phyloP scores from a whole-genome alignment of 2,888 invertebrate species.

The Brenthis hecate region DNA sequence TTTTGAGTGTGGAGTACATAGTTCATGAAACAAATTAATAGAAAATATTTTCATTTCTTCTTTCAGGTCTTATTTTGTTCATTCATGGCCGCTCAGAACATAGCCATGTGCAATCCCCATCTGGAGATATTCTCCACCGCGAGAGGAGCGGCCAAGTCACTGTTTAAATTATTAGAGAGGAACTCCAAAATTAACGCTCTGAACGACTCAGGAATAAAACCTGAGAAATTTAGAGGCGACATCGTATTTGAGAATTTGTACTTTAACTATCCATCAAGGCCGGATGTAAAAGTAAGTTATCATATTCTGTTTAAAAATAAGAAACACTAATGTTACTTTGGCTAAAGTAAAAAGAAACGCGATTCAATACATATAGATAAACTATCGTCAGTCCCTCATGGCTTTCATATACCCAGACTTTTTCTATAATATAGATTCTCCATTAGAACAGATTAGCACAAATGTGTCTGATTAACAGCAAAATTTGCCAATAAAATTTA shows the following conservation, averaged over 20 bases:
- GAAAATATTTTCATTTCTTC: not conserved
- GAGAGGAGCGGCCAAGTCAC: slow-evolving; percentile 86
- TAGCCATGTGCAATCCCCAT: slow-evolving; percentile 88
- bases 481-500: too few relatives aligned
- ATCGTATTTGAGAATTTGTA: slow-evolving; percentile 86
- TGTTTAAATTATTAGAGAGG: slow-evolving; percentile 87
- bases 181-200: slow-evolving; percentile 60
- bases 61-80: slow-evolving; percentile 87
- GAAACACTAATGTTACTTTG: too few relatives aligned
- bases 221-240: slow-evolving; percentile 81
- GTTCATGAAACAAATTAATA: too few relatives aligned
- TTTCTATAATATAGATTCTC: too few relatives aligned
- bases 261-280: slow-evolving; percentile 90
- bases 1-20: too few relatives aligned
- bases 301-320: too few relatives aligned
- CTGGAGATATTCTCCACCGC: slow-evolving; percentile 88
- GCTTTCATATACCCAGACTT: too few relatives aligned
- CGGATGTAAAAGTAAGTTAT: slow-evolving; percentile 84
- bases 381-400: too few relatives aligned
- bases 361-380: too few relatives aligned
- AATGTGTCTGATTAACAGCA: too few relatives aligned
- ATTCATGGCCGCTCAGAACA: slow-evolving; percentile 88
- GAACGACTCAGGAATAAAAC: slow-evolving; percentile 70
- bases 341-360: too few relatives aligned
- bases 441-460: too few relatives aligned